Conservation (phyloP, 2,797 vertebrate genomes). For the Epinephelus malabaricus region DNA sequence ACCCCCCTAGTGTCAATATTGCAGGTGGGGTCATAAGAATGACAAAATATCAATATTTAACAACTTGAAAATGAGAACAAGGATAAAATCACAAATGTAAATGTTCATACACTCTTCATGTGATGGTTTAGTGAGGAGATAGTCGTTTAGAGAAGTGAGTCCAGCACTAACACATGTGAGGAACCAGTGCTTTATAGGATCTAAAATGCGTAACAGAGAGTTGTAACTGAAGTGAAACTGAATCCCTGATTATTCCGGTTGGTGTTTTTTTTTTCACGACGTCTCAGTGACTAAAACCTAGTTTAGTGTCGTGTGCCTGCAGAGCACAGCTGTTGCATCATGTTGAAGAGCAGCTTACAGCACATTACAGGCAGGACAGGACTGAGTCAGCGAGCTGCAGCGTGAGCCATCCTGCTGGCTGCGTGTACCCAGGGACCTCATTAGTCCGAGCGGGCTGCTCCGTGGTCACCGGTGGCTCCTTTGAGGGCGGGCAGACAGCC, state of each 20-base stretch:
- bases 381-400: constrained; percentile 43
- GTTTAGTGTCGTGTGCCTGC: constrained; percentile 6
- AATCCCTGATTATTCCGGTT: background rate
- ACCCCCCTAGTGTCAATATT: no score
- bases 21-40: no score
- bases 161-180: no score
- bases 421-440: constrained; percentile 78
- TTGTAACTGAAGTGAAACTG: background rate
- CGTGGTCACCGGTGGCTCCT: constrained; percentile 61
- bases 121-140: no score
- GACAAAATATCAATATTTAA: no score
- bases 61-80: no score
- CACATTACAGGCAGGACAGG: constrained; percentile 48
- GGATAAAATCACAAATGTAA: no score
- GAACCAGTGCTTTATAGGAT: background rate
- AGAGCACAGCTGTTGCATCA: constrained; percentile 64
- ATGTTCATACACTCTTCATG: no score
- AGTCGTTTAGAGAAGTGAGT: no score
- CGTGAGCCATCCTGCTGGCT: constrained; percentile 37
- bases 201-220: background rate
- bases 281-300: background rate
- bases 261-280: background rate
- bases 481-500: constrained; percentile 56
- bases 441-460: constrained; percentile 68
- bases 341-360: constrained; percentile 64